Evolutionary conservation across 1,140 invertebrate species (phyloP).

Genomic region (Diorhabda sublineata): DNA sequence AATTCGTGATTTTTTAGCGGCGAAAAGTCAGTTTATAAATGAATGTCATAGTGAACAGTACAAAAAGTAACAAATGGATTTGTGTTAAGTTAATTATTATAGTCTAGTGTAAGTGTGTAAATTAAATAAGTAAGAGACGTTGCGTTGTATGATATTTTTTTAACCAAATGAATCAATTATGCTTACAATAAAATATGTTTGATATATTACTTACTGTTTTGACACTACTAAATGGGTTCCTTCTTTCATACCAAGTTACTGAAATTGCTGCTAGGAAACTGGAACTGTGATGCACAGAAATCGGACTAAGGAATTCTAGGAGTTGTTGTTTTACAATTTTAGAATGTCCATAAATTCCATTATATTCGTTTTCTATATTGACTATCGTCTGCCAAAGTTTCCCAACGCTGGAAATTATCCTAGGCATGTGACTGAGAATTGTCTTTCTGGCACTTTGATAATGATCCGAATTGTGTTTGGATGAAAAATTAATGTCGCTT

Average conservation of each 20-base stretch:
- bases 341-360: slow-evolving; percentile 55
- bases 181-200: background rate
- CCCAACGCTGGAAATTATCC: slow-evolving; percentile 75
- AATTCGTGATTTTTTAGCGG: too few species aligned
- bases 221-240: slow-evolving; percentile 48
- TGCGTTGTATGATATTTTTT: too few species aligned
- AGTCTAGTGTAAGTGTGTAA: too few species aligned
- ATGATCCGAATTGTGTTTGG: slow-evolving; percentile 48
- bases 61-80: background rate
- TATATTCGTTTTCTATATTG: slow-evolving; percentile 47
- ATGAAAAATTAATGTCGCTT: slow-evolving; percentile 32
- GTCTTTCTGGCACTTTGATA: slow-evolving; percentile 65
- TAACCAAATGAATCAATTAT: too few species aligned
- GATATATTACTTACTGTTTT: slow-evolving; percentile 49
- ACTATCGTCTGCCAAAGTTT: slow-evolving; percentile 73
- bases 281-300: slow-evolving; percentile 78
- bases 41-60: too few species aligned
- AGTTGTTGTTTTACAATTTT: slow-evolving; percentile 73
- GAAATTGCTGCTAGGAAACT: slow-evolving; percentile 81
- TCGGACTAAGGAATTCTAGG: slow-evolving; percentile 80
- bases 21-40: too few species aligned
- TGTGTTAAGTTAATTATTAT: background rate
- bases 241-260: slow-evolving; percentile 83
- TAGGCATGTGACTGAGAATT: slow-evolving; percentile 74
- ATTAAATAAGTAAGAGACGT: too few species aligned